Conservation (phyloP, 2,113 vertebrate genomes). For the Limanda limanda region DNA sequence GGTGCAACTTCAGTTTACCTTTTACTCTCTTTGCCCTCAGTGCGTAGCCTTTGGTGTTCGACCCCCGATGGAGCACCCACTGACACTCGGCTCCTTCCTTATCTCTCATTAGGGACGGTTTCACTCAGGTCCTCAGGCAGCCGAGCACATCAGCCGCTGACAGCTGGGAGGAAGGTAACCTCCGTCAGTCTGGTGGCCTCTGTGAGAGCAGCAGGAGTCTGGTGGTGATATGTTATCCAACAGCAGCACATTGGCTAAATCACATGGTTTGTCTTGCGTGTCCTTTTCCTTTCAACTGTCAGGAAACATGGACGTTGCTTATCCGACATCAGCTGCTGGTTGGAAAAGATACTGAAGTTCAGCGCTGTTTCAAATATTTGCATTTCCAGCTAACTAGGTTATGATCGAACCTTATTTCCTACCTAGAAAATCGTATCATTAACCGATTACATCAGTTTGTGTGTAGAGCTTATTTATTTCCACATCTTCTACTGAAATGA, state of each 20-base stretch:
- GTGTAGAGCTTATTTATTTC: not conserved
- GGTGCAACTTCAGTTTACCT: not conserved
- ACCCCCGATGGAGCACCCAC: constrained; percentile 2
- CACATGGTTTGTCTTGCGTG: not conserved
- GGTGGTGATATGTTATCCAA: constrained; percentile 13
- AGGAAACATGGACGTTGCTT: constrained; percentile 5
- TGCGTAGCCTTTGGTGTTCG: not conserved
- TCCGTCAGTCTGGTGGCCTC: not conserved
- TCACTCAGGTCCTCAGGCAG: constrained; percentile 25
- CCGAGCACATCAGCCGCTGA: constrained; percentile 32
- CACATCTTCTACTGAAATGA: no score
- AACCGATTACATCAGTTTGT: no score
- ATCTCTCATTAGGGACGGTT: constrained; percentile 49
- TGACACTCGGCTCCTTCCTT: constrained; percentile 9
- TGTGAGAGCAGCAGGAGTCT: constrained; percentile 4
- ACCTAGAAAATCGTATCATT: no score
- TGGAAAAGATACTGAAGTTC: not conserved
- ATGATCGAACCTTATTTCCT: no score
- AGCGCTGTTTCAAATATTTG: not conserved
- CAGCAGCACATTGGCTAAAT: constrained; percentile 1
- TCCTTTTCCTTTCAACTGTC: not conserved
- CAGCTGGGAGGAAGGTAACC: constrained; percentile 26
- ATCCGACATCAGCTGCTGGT: not conserved
- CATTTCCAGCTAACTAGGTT: not conserved
- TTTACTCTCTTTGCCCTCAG: not conserved